phyloP scores from a whole-genome alignment of 2,113 vertebrate species.

The Crotalus viridis region DNA sequence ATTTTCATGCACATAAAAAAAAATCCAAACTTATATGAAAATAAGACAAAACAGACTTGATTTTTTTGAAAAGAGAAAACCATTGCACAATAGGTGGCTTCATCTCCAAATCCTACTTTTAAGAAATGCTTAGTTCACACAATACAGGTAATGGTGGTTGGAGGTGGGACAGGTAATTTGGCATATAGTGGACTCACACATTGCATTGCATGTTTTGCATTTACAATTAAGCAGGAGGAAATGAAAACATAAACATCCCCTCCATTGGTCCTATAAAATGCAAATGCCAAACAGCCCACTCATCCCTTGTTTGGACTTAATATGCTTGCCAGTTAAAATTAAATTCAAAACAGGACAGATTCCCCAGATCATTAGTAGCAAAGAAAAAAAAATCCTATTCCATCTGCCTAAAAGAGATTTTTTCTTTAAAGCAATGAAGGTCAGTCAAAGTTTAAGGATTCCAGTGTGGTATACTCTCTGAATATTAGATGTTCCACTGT shows the following conservation, averaged over 20 bases:
- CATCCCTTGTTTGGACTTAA: background rate
- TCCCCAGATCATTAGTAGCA: background rate
- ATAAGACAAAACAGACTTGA: background rate
- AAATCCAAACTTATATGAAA: background rate
- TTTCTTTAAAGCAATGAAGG: background rate
- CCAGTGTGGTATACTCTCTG: background rate
- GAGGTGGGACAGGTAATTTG: background rate
- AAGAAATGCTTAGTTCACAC: background rate
- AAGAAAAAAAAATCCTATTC: background rate
- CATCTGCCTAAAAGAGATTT: background rate
- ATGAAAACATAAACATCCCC: background rate
- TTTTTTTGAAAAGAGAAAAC: background rate
- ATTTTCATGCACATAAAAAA: background rate
- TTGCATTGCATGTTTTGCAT: background rate
- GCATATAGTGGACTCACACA: background rate
- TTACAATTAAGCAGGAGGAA: background rate
- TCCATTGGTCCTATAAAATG: background rate
- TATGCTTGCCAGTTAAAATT: background rate
- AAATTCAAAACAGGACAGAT: background rate
- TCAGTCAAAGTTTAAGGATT: constrained; percentile 27
- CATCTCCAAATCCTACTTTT: background rate
- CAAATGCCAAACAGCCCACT: background rate
- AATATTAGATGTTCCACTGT: background rate
- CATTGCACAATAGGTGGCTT: background rate
- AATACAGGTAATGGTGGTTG: background rate